Base-by-base conservation (phyloP, 2,888 invertebrate species). In the Druceiella hillmani region DNA sequence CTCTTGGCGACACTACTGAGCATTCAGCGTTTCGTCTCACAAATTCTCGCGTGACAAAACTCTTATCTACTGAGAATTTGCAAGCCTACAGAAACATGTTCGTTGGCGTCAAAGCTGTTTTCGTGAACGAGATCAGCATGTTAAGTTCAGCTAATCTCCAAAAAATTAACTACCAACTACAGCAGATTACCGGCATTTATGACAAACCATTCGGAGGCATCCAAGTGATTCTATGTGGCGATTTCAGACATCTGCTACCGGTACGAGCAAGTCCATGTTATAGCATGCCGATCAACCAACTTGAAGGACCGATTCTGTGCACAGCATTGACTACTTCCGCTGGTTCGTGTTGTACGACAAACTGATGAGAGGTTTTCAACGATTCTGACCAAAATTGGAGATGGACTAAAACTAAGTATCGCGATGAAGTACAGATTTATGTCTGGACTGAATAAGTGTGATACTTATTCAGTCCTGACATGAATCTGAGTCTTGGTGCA, bases 311-410 rank as follows among this genome's bases (percentile, higher is more conserved):
- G 6, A 33, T 44, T 11, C 44, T 57, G 17, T 60, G 58, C 53
- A 48, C 29, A 40, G 38, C 22, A 37, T 59, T 2, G 44, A 56
- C 36, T 58, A 51, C 48, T 59, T 47, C 41, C 49, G 45, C 36
- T 58, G 24, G 47, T 43, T 3, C 47, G 54, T 49, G 54, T 57
- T 17, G 51, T 58, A 44, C 48, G 56, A 39, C 59, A 60, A 52
- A 39, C 49, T 17, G 51, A 58, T 40, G 48, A 38, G 40, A 22
- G n/a, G 37, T 61, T 58, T 49, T 53, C 58, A 9, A 40, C 38
- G 6, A 49, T 55, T 32, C 46, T 56, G 1, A 55, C 54, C 20
- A 55, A 57, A 52, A 52, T 55, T 39, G 55, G 54, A 4, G 46
- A 53, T 46, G 53, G 52, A 34, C 34, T 42, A 5, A 27, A 34